Percentiles rank a stretch among this genome's conserved stretches.
These are phyloP conservation scores for Poecile montanus DNA, from an alignment of 2,797 vertebrate genomes.

Conservation along the genomic window DNA sequence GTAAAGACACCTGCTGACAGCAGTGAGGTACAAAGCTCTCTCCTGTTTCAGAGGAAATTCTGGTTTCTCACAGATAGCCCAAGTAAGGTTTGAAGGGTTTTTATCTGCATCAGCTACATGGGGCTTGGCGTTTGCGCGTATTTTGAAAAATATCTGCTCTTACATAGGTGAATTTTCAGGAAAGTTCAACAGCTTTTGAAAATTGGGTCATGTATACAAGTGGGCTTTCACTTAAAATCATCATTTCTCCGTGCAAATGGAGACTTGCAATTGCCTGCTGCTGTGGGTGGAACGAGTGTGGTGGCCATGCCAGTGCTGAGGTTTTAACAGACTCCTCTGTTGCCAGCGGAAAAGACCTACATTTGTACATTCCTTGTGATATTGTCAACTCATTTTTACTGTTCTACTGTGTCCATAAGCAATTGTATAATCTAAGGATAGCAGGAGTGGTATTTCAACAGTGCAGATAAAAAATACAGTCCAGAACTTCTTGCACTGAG, in stretches of 20 bases:
- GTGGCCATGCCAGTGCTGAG: neutral
- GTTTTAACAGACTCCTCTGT: neutral
- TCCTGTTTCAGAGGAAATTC: neutral
- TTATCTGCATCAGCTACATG: neutral
- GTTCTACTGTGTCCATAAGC: neutral
- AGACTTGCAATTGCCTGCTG: neutral
- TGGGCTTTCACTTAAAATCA: neutral
- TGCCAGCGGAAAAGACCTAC: neutral
- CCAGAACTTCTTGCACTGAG: neutral
- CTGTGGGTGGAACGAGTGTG: neutral
- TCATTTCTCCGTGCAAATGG: neutral
- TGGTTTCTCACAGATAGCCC: neutral
- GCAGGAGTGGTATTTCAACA: neutral
- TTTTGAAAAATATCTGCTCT: neutral
- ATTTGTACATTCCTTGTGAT: neutral
- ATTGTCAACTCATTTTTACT: neutral
- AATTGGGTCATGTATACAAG: neutral
- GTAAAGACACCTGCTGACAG: conserved; percentile 8
- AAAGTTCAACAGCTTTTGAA: neutral
- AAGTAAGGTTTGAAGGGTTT: neutral
- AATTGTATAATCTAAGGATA: neutral
- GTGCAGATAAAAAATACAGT: neutral
- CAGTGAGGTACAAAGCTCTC: neutral
- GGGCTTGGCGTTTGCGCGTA: neutral
- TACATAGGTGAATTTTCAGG: neutral